Conservation (phyloP, 1,140 invertebrate species). For the Xylocopa sonorina region DNA sequence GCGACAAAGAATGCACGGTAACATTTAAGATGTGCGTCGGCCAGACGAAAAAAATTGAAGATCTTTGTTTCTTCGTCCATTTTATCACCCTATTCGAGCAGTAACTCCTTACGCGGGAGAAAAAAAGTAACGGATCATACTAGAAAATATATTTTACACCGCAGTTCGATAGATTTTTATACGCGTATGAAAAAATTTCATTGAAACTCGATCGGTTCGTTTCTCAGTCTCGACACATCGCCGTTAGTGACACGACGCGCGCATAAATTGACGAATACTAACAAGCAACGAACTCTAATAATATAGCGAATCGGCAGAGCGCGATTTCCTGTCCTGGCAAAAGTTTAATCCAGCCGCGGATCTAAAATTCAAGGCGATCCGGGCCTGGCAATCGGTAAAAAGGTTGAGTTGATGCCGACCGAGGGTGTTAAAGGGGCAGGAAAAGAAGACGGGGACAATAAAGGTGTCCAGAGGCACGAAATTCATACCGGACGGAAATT, state of each 20-base stretch:
- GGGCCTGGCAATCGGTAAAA: conserved; percentile 25
- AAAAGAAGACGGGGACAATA: not conserved
- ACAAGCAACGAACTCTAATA: not conserved
- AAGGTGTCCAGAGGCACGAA: not conserved
- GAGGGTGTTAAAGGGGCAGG: not conserved
- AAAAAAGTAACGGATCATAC: not conserved
- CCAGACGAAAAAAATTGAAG: not conserved
- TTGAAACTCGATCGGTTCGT: not conserved
- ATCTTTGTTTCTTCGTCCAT: not conserved
- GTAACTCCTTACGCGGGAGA: no score
- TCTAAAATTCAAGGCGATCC: conserved; percentile 29
- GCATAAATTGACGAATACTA: not conserved
- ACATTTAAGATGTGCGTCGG: conserved; percentile 1
- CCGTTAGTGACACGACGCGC: no score
- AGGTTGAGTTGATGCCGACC: conserved; percentile 23
- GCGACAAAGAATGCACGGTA: no score
- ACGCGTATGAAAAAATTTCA: not conserved
- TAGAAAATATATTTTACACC: not conserved
- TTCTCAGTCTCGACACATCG: not conserved
- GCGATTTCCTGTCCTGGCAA: not conserved
- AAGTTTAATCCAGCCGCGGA: not conserved
- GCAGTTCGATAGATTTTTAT: not conserved
- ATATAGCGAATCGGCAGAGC: not conserved
- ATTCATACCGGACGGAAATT: conserved; percentile 22
- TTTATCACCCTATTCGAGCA: not conserved